A percentile compares a stretch with the other conserved stretches of the same genome.
These are phyloP conservation scores for Steinernema khuongi DNA, from an alignment of 1,140 invertebrate species.

Conservation along the genomic window DNA sequence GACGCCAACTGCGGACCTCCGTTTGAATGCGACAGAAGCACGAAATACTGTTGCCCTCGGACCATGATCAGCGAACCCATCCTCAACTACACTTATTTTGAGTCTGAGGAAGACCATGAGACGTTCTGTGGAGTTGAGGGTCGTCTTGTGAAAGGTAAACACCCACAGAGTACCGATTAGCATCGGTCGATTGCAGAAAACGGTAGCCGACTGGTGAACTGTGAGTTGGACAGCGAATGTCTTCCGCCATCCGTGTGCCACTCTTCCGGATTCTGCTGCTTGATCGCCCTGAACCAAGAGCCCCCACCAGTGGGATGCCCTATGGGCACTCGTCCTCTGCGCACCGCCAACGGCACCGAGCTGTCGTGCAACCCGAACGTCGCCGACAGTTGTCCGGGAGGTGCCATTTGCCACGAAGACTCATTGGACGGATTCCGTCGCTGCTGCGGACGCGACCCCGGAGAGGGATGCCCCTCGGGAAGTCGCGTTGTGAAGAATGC, in stretches of 20 bases:
- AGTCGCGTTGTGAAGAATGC: constrained; percentile 27
- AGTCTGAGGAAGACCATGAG: constrained; percentile 29
- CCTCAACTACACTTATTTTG: constrained; percentile 18
- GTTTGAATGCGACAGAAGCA: constrained; percentile 8
- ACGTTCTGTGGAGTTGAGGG: constrained; percentile 29
- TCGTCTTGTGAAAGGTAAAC: constrained; percentile 30
- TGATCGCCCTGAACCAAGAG: constrained; percentile 41
- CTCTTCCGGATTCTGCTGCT: constrained; percentile 33
- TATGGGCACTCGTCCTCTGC: constrained; percentile 36
- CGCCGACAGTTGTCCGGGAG: constrained; percentile 23
- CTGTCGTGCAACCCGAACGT: constrained; percentile 38
- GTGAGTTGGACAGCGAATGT: constrained; percentile 34
- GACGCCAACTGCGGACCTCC: neutral
- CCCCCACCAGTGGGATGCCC: constrained; percentile 48
- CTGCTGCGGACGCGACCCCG: constrained; percentile 32
- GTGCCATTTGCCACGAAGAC: constrained; percentile 28
- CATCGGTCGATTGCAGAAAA: constrained; percentile 28
- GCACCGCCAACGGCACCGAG: constrained; percentile 24
- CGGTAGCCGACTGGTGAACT: constrained; percentile 29
- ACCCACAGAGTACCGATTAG: neutral
- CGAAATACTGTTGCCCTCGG: constrained; percentile 9
- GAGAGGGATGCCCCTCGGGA: constrained; percentile 47
- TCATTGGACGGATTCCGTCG: constrained; percentile 19
- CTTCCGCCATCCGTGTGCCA: constrained; percentile 42
- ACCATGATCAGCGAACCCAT: constrained; percentile 15